Evolutionary conservation across 1,140 invertebrate species (phyloP).

Genomic region (Scaptodrosophila lebanonensis): DNA sequence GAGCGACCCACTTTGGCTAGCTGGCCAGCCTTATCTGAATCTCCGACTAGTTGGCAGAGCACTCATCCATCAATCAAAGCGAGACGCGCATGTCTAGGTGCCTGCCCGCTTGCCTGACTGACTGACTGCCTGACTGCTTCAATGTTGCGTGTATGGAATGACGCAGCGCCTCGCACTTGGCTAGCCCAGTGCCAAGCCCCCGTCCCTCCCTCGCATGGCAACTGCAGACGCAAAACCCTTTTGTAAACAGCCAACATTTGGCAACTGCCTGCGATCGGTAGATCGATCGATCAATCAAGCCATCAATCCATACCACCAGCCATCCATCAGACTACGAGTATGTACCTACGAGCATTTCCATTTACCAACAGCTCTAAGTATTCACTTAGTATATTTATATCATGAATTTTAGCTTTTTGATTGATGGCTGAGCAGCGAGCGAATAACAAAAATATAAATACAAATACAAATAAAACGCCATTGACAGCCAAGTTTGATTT

Average conservation of each 20-base stretch:
- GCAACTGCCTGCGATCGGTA: slow-evolving; percentile 46
- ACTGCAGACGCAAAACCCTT: slow-evolving; percentile 4
- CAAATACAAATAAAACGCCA: neutral
- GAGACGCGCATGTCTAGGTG: slow-evolving; percentile 61
- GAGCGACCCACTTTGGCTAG: slow-evolving; percentile 49
- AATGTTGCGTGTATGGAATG: slow-evolving; percentile 47
- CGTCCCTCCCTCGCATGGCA: slow-evolving; percentile 9
- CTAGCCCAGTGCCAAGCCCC: neutral
- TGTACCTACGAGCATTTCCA: too few species aligned
- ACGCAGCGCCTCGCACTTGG: slow-evolving; percentile 54
- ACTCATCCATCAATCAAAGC: slow-evolving; percentile 64
- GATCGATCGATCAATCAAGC: slow-evolving; percentile 56
- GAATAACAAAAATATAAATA: slow-evolving; percentile 11
- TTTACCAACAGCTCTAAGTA: neutral
- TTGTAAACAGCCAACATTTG: slow-evolving; percentile 48
- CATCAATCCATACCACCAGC: slow-evolving; percentile 45
- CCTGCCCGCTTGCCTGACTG: slow-evolving; percentile 22
- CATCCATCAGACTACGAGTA: slow-evolving; percentile 58
- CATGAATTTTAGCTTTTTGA: slow-evolving; percentile 32
- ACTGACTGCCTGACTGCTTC: slow-evolving; percentile 33
- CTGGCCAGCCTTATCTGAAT: slow-evolving; percentile 50
- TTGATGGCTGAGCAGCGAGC: slow-evolving; percentile 46
- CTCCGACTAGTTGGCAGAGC: slow-evolving; percentile 34
- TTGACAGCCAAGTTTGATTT: slow-evolving; percentile 20
- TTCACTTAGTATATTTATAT: slow-evolving; percentile 5